Evolutionary conservation across 2,888 invertebrate genomes (phyloP), one percentile per base, ranked within the genome.

Genomic region (Cantharis rufa): DNA sequence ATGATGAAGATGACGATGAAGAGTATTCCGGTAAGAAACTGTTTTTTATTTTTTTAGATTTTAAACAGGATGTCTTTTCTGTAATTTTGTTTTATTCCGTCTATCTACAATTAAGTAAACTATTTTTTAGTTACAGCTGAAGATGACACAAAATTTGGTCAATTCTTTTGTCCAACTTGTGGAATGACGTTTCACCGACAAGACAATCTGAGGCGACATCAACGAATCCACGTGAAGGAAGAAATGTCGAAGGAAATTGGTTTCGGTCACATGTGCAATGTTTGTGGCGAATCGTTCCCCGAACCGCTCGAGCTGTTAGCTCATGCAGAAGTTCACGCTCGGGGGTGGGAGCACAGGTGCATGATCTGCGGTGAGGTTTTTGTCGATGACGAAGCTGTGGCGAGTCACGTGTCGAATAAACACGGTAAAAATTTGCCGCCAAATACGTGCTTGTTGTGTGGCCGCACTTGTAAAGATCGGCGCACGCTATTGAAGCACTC

Each of bases 141-240:
- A 15, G 90, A 90, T 21, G 92, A 92, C 13, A 90, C 90, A 66
- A 89, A 90, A 81, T 92, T 91, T 82, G 92, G 92, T 0, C 90
- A 91, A 7, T 88, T 84, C 71, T 91, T 91, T 87, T 95, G 95
- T 84, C 91, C 92, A 79, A 93, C 93, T 78, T 96, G 95, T 84
- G 95, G 94, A 69, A 92, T 94, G 82, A 93, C 94, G 2, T 95
- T 95, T 88, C 94, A 94, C 84, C 90, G 95, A 15, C 91, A 93
- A 62, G 95, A 95, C 86, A 89, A 94, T 82, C 88, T 95, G 75
- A 90, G 93, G 73, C 89, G 94, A 11, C 95, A 95, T 85, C 91
- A 87, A 77, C 81, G 87, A 15, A 84, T 88, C 62, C 88, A 88
- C 79, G 83, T 88, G 13, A 88, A 88, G 81, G 88, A 88, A 71